Base-by-base conservation (phyloP, 2,888 invertebrate genomes). In the Acanthosepion lycidas region DNA sequence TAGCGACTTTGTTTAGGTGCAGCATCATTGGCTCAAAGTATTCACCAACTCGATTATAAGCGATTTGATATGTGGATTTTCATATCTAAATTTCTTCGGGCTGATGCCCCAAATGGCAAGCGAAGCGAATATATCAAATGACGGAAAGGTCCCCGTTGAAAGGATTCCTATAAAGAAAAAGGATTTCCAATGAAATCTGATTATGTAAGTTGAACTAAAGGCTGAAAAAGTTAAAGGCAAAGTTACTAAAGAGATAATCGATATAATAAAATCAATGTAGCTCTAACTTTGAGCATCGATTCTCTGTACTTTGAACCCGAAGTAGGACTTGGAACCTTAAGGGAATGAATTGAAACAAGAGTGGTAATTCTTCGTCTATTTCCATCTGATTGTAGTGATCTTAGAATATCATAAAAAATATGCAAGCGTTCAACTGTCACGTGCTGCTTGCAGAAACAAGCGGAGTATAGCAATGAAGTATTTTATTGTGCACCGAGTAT, bases 201-300 rank as follows among this genome's bases (percentile, higher is more conserved):
- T 33, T 78, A 78, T 78, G n/a, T 15, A 78, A 28, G 78, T 28
- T 78, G 78, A 78, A 78, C 42, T 42, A 42, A 42, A 64, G 64
- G 64, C 78, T n/a, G 33, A n/a, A 78, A 78, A 33, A 78, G 78
- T n/a, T 78, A 15, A 78, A 78, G 78, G n/a, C 78, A 15, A n/a
- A 78, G 78, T 78, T n/a, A 33, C n/a, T 33, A 15, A 4, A 33
- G 18, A 78, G 78, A 5, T 8, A 78, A 78, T 78, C 78, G 9
- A 78, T 78, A 78, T n/a, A 78, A 78, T 33, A 78, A 78, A 78
- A 78, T 78, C 78, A 78, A 78, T 78, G 78, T 78, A 33, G n/a
- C 78, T 33, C n/a, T 33, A 5, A 33, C n/a, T n/a, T 5, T n/a
- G 33, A n/a, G 78, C n/a, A 9, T 12, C 78, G n/a, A 5, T 78